Evolutionary conservation across 2,888 invertebrate genomes (phyloP), one percentile per base, ranked within the genome.

Genomic region (Zaprionus obscuricornis): DNA sequence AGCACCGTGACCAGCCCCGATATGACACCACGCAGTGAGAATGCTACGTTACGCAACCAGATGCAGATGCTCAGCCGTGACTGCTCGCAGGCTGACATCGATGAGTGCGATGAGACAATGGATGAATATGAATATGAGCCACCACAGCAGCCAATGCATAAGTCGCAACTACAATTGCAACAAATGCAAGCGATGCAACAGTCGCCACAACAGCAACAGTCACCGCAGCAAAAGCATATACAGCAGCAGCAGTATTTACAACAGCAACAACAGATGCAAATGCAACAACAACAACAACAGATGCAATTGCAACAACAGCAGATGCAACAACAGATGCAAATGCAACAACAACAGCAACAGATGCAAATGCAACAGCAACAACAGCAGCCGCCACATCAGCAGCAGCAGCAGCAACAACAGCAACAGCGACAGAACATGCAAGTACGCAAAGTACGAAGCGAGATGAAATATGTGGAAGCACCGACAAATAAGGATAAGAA

Each of bases 401-500:
- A 22, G 3, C 6, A 13, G 42, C 37, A 47, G 7, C 45, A 46
- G 16, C 50, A 13, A 7, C n/a, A 33, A 29, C 14, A 59, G 5
- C 45, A 24, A 36, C 40, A 64, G 1, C 78, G 82, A 8, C 87
- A 87, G 54, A 43, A 64, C 2, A 54, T 77, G 2, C 83, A 86
- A 60, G 86, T 89, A 42, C 86, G 89, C 34, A 89, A 88, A 66
- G 89, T 89, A 2, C 90, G 88, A 67, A 90, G 90, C 56, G 90
- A 90, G 60, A 83, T 87, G 27, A 89, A 89, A 40, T 89, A 89
- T 49, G 75, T 83, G 7, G 87, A 88, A 10, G 42, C 66, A 0
- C 36, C 42, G 2, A 3, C 56, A 2, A 87, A 83, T 1, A 46
- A 67, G 4, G 33, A 59, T 3, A 86, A 81, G 36, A 89, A 89